Conservation (phyloP, 2,113 vertebrate species). For the Phaethornis superciliosus region DNA sequence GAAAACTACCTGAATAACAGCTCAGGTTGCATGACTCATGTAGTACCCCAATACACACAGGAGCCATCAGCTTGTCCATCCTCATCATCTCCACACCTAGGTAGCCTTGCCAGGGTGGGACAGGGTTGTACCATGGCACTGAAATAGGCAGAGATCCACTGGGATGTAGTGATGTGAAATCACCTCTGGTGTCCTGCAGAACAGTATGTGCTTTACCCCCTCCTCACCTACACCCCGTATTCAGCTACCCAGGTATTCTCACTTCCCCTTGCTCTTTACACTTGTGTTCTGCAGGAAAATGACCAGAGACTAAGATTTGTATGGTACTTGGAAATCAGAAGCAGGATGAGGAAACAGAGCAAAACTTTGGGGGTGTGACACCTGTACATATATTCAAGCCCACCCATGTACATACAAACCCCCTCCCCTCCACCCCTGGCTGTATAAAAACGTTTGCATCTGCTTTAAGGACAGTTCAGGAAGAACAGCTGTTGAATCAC, state of each 20-base stretch:
- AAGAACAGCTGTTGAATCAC: conserved; percentile 51
- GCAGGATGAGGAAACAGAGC: neutral
- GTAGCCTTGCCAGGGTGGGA: neutral
- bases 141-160: neutral
- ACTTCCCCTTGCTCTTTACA: neutral
- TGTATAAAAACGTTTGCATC: conserved; percentile 9
- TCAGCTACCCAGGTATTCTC: neutral
- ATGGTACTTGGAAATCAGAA: neutral
- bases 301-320: neutral
- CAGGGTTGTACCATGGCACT: fast-evolving
- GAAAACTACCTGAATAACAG: neutral
- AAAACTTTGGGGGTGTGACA: neutral
- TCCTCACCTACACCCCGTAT: neutral
- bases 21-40: fast-evolving
- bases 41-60: neutral
- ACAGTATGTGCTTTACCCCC: neutral
- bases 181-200: neutral
- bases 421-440: neutral
- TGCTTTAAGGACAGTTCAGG: conserved; percentile 49
- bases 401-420: neutral
- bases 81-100: neutral
- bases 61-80: neutral
- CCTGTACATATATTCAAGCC: neutral
- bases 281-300: neutral
- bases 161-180: neutral